phyloP scores from a whole-genome alignment of 1,140 invertebrate species.

The Pararge aegeria region DNA sequence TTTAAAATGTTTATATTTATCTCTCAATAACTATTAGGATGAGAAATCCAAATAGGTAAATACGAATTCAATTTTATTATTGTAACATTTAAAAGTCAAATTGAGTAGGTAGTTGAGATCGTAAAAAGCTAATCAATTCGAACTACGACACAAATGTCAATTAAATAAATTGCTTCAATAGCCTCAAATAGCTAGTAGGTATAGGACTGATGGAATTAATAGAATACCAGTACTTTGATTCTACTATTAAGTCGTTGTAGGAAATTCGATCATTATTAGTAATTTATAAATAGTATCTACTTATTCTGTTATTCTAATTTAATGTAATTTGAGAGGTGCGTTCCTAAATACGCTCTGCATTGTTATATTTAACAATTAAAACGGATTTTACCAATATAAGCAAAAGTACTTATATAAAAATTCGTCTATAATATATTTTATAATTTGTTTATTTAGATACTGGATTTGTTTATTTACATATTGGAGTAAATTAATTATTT shows the following conservation, averaged over 20 bases:
- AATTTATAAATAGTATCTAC: neutral
- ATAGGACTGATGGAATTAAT: neutral
- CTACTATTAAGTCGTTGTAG: neutral
- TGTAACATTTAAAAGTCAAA: neutral
- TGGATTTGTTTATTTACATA: no score
- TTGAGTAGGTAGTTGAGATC: neutral
- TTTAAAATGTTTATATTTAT: no score
- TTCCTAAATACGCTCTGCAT: no score
- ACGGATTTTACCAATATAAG: no score
- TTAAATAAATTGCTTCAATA: neutral
- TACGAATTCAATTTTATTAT: neutral
- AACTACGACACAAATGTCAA: neutral
- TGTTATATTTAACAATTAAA: no score
- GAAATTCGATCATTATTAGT: neutral
- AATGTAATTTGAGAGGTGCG: no score
- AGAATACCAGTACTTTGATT: neutral
- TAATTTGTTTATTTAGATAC: no score
- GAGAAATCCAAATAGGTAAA: neutral
- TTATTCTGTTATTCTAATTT: no score
- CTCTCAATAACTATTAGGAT: neutral
- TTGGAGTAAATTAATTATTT: no score
- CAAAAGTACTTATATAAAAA: no score
- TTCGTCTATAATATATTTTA: no score
- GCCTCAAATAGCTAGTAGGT: neutral
- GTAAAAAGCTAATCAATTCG: neutral